Base-by-base conservation (phyloP, 1,140 invertebrate species). In the Sycobia sp. region DNA sequence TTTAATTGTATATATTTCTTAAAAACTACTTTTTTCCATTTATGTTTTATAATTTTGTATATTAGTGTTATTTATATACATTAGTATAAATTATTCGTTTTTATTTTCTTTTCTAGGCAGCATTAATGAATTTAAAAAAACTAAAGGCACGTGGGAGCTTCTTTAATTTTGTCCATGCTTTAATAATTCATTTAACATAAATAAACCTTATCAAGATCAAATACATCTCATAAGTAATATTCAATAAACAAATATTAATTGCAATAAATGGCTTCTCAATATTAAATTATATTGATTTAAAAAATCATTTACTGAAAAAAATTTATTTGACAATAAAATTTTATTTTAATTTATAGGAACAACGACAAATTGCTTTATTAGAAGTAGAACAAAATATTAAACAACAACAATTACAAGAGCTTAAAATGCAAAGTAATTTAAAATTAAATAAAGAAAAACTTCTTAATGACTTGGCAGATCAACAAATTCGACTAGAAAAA, bases 401-500 rank as follows among this genome's bases (percentile, higher is more conserved):
- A 27, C 73, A 84, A 51, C 76, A 84, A 53, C 83, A 86, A 62
- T 73, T 79, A 64, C 81, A 84, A 69, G 86, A 87, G 67, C 66
- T 84, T 4, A 79, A 84, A 67, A 67, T 86, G 39, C 85, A 86
- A 25, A 80, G 72, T 22, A 75, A 78, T 29, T 69, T 83, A 25
- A 86, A 85, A 80, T 65, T 72, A 46, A 79, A 84, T 54, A 84
- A 76, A 69, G 74, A 85, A 66, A 85, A 84, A 81, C 84, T 90
- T 62, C 72, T 91, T 14, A 76, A 84, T 65, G 83, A 86, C 68
- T 79, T 90, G 55, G 76, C 86, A 34, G 69, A 84, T 70, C 86
- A 89, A 67, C 88, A 90, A 74, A 83, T 80, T 55, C 83, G 86
- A 67, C 75, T 90, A 23, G 87, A 90, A 69, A 74, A 72, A 62